Base-by-base conservation (phyloP, 2,888 invertebrate species). In the Adela reaumurella region DNA sequence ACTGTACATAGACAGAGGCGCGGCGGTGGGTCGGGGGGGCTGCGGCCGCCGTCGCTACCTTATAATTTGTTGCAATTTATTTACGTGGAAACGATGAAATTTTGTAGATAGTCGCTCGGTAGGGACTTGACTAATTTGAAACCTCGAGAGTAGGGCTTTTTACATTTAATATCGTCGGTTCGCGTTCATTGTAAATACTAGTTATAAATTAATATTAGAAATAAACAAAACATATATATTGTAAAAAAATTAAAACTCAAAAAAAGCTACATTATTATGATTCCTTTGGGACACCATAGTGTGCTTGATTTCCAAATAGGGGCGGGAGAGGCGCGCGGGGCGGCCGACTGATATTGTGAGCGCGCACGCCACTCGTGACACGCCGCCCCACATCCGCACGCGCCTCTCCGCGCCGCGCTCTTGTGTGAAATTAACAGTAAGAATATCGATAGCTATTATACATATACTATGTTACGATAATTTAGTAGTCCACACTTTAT, bases 121-220 rank as follows among this genome's bases (percentile, higher is more conserved):
- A 35, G 35, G 35, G 35, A 35, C 14, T 35, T 35, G 35, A 35
- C 35, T 35, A 35, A 35, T 49, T 70, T 54, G 70, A 68, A 64
- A 68, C 71, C 68, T 68, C 43, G 17, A n/a, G n/a, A 46, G 24
- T 24, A 28, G 20, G 14, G 46, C 35, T 46, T 35, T 35, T 35
- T 35, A 35, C 35, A 35, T 35, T 70, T 66, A 70, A 70, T 70
- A 71, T 63, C 74, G 74, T 76, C 74, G 74, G 65, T 74, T 76
- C 77, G 74, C 77, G 77, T 78, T 74, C 74, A 72, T 76, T 78
- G 78, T 78, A 78, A 78, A 78, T 78, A 78, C 70, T 78, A 78
- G 78, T 66, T 74, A 64, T 78, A 78, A 78, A 74, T 78, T 77
- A 78, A 71, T 73, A 74, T 77, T 78, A 76, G 70, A 70, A 74